Base-by-base conservation (phyloP, 2,113 vertebrate species). In the Petaurus breviceps region DNA sequence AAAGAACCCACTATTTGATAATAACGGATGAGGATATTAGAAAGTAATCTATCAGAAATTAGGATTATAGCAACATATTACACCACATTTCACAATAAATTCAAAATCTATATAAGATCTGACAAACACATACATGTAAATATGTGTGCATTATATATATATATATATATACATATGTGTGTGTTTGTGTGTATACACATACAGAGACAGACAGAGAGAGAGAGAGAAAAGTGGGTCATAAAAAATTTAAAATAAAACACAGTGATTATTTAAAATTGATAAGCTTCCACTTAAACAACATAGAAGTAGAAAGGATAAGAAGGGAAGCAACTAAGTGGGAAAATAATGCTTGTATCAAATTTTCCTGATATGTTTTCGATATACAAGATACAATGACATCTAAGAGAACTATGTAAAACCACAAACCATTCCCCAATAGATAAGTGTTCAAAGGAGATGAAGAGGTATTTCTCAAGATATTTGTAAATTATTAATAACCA, bases 101-200 rank as follows among this genome's bases (percentile, higher is more conserved):
- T 84, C n/a, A 84, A 43, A 84, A 84, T 84, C 68, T 43, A 23
- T 43, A 84, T 22, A 84, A 5, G 6, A 84, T 84, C 31, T n/a
- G 31, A 37, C 3, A 57, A 9, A 57, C 26, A 57, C 26, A 57
- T 2, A 57, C 12, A 51, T 12, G 1, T 12, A 52, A 16, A 52
- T 3, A 52, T 52, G 47, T 49, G 47, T 49, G 47, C n/a, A n/a
- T 11, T 11, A 31, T 31, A 2, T 61, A 9, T 61, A 10, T 31
- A 31, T 68, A 1, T 68, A 9, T 55, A 22, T 55, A 25, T 8
- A 26, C 8, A 4, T 55, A 55, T 55, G 25, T 31, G 26, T 25
- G 2, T 14, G 24, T n/a, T n/a, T 31, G 31, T 25, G 24, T 4
- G 6, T 23, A 25, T 14, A 54, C 1, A 25, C 8, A 14, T 0